These are phyloP conservation scores for Strigamia transsilvanica DNA, from an alignment of 2,888 invertebrate genomes.

Conservation along the genomic window DNA sequence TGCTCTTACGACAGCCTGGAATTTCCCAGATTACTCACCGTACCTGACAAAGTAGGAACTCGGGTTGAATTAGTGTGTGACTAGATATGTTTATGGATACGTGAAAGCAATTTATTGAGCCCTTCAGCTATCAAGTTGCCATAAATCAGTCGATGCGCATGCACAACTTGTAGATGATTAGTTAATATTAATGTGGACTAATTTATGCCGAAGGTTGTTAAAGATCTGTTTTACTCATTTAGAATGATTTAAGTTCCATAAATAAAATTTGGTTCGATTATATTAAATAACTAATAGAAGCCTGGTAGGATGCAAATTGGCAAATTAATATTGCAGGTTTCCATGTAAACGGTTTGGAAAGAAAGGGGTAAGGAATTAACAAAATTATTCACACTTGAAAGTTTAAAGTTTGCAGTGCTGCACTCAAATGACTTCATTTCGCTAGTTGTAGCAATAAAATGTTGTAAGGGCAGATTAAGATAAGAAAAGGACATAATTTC, in stretches of 20 bases:
- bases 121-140: conserved; percentile 40
- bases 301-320: not conserved
- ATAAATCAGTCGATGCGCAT: conserved; percentile 17
- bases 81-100: conserved; percentile 49
- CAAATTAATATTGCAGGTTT: not conserved
- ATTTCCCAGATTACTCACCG: not conserved
- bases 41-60: conserved; percentile 31
- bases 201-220: conserved; percentile 31
- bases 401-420: conserved; percentile 32
- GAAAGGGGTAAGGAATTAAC: conserved; percentile 40
- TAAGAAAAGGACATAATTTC: conserved; percentile 47
- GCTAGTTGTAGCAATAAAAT: conserved; percentile 42
- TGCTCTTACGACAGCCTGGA: not conserved
- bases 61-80: conserved; percentile 36
- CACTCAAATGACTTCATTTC: conserved; percentile 48
- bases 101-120: conserved; percentile 37
- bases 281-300: not conserved
- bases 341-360: not conserved
- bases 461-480: conserved; percentile 49
- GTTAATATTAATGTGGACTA: conserved; percentile 31
- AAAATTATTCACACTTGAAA: conserved; percentile 36
- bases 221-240: not conserved
- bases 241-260: not conserved
- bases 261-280: not conserved
- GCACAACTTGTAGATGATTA: not conserved